These are phyloP conservation scores for Philantomba maxwellii DNA, from an alignment of 2,113 vertebrate genomes.

Conservation along the genomic window DNA sequence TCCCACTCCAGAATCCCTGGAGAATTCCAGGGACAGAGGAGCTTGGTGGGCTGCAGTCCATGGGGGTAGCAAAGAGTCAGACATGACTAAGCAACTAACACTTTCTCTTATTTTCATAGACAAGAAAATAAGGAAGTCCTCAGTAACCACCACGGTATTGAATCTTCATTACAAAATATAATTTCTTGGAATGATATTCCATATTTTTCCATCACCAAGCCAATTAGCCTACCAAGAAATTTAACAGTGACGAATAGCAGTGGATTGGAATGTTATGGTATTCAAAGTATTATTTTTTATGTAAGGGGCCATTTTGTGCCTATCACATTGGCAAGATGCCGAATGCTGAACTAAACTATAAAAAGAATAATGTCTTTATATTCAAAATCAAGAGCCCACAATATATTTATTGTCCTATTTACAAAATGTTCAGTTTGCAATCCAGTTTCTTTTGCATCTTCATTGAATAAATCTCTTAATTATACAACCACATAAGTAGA, in stretches of 20 bases:
- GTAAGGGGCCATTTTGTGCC: slow-evolving; percentile 57
- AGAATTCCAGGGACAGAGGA: background rate
- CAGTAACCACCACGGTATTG: background rate
- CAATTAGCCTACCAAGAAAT: slow-evolving; percentile 37
- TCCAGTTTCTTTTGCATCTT: slow-evolving; percentile 71
- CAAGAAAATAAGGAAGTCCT: background rate
- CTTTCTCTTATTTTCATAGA: background rate
- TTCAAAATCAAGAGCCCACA: slow-evolving; percentile 70
- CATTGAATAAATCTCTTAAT: slow-evolving; percentile 22
- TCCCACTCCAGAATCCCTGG: background rate
- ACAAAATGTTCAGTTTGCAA: slow-evolving; percentile 56
- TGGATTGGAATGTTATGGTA: slow-evolving; percentile 35
- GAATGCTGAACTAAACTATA: slow-evolving; percentile 62
- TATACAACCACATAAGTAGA: slow-evolving; percentile 13
- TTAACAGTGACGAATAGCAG: background rate
- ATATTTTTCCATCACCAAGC: background rate
- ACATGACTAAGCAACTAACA: background rate
- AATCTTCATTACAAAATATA: background rate
- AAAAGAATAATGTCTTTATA: slow-evolving; percentile 79
- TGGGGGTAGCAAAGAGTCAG: background rate
- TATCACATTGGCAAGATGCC: slow-evolving; percentile 54
- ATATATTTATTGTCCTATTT: slow-evolving; percentile 74
- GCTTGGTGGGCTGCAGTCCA: background rate
- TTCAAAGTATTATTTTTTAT: slow-evolving; percentile 54
- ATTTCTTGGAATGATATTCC: background rate